Evolutionary conservation across 2,888 invertebrate species (phyloP).

Genomic region (Drosophila paracracens): DNA sequence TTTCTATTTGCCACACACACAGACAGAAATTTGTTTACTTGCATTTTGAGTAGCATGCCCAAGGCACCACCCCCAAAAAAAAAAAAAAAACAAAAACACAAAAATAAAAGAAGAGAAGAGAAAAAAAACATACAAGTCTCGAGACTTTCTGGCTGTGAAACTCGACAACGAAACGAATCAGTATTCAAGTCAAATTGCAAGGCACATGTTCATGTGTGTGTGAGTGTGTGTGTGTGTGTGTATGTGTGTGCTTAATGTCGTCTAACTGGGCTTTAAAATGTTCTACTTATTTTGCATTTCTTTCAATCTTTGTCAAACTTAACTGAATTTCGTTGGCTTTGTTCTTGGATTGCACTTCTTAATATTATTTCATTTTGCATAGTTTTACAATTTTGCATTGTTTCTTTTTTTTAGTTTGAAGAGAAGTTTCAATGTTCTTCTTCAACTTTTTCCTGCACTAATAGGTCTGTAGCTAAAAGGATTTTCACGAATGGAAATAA

Average conservation of each 20-base stretch:
- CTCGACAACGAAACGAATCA: constrained; percentile 29
- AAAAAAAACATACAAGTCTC: constrained; percentile 12
- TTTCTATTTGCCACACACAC: constrained; percentile 56
- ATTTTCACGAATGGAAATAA: background rate
- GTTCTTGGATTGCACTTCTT: background rate
- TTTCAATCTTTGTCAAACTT: background rate
- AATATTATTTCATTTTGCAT: background rate
- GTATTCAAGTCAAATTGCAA: constrained; percentile 23
- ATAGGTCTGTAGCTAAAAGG: background rate
- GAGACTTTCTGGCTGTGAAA: background rate
- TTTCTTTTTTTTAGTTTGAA: background rate
- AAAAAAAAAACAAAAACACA: background rate
- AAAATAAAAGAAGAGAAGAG: background rate
- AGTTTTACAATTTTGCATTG: background rate
- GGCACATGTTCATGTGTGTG: constrained; percentile 1
- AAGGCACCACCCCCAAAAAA: constrained; percentile 1
- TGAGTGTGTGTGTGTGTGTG: background rate
- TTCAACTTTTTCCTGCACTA: background rate
- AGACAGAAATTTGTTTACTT: constrained; percentile 59
- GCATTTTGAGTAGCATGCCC: constrained; percentile 28
- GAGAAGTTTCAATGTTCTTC: background rate
- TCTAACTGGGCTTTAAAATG: constrained; percentile 2
- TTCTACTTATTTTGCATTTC: background rate
- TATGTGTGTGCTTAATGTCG: constrained; percentile 1
- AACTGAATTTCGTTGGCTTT: background rate